Percentiles rank a stretch among this genome's conserved stretches.
Conservation (phyloP, 2,888 invertebrate species). For the Drosophila melanocephala region DNA sequence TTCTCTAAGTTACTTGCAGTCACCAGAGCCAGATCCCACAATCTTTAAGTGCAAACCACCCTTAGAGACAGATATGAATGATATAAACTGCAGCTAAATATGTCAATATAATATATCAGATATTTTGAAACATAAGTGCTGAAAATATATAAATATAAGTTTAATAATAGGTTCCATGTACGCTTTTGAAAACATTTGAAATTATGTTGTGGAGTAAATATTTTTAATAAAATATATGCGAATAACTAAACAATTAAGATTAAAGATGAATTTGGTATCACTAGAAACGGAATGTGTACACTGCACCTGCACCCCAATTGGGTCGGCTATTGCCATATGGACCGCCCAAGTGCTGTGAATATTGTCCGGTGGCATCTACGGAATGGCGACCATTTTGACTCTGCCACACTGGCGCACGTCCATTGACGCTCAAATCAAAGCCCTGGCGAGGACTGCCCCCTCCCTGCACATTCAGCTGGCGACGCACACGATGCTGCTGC, state of each 20-base stretch:
- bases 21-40: constrained; percentile 59
- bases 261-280: too few species aligned
- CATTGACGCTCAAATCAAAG: constrained; percentile 65
- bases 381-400: constrained; percentile 78
- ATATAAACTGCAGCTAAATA: constrained; percentile 15
- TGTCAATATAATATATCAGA: neutral
- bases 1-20: neutral
- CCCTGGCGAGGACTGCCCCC: constrained; percentile 75
- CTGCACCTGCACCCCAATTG: constrained; percentile 60
- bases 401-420: constrained; percentile 77
- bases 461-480: constrained; percentile 57
- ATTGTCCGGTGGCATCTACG: constrained; percentile 73
- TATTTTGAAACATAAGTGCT: neutral
- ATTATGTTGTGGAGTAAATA: constrained; percentile 4
- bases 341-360: constrained; percentile 82
- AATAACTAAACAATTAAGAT: neutral
- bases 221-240: neutral
- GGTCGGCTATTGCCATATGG: constrained; percentile 81
- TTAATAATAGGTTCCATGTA: neutral
- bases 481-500: constrained; percentile 41
- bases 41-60: constrained; percentile 45
- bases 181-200: neutral
- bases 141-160: neutral
- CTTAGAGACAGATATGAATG: constrained; percentile 33
- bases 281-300: constrained; percentile 63